Conservation (phyloP, 2,797 vertebrate genomes). For the Ara ararauna region DNA sequence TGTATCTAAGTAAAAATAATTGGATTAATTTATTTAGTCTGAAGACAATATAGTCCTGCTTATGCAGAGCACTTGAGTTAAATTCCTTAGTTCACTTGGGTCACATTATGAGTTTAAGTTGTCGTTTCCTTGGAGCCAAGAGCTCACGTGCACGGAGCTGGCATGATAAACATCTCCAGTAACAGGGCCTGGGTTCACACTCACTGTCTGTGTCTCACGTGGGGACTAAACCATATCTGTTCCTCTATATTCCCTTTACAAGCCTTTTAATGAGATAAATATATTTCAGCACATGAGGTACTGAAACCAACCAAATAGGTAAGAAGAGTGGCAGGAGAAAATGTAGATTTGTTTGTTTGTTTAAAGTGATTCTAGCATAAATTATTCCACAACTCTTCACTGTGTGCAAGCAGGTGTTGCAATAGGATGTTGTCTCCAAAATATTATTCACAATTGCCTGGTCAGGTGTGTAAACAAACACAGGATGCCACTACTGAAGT, state of each 20-base stretch:
- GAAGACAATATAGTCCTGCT: background rate
- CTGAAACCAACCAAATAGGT: background rate
- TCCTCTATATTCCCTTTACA: background rate
- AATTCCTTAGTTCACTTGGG: background rate
- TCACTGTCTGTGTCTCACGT: fast-evolving
- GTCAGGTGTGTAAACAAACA: background rate
- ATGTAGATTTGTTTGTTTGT: background rate
- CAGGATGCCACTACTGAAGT: background rate
- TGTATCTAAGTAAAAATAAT: background rate
- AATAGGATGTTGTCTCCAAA: background rate
- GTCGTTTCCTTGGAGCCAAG: background rate
- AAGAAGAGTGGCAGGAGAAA: background rate
- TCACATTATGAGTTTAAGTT: background rate
- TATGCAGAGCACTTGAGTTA: background rate
- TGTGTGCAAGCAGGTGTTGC: background rate
- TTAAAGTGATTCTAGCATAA: background rate
- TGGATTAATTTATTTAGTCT: background rate
- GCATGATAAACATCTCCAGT: fast-evolving
- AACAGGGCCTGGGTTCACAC: background rate
- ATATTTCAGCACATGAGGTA: fast-evolving
- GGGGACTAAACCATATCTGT: background rate
- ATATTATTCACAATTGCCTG: background rate
- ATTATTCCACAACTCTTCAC: background rate
- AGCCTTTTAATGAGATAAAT: background rate
- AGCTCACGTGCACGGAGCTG: background rate